Evolutionary conservation across 1,140 invertebrate genomes (phyloP), one percentile per base, ranked within the genome.

Genomic region (Drosophila kurseongensis): DNA sequence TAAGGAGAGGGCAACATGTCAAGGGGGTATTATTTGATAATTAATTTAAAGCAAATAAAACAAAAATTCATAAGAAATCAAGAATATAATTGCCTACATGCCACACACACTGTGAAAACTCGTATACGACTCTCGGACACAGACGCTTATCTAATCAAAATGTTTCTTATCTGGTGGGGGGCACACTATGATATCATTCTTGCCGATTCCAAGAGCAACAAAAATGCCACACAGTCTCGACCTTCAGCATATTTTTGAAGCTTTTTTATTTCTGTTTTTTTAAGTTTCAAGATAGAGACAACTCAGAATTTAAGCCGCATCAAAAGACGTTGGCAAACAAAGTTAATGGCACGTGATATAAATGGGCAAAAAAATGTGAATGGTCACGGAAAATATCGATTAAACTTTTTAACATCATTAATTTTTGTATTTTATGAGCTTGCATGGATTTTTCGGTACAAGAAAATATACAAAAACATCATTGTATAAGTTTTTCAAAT

Each of bases 131-230:
- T 51, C 35, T 52, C 47, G 60, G 50, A 16, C 65, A 66, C 61
- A 66, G 38, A 66, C 68, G 42, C 80, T 80, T 83, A 83, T 83
- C 80, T 83, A 79, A 83, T 83, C 60, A 55, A 65, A 76, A 71
- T 83, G 69, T 84, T 83, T 83, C 75, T 77, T 88, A 88, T 88
- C 83, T 89, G 55, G 36, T 45, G 42, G 61, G 57, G 35, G 56
- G 60, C 65, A 63, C 56, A 85, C 60, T 83, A 88, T 88, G 83
- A 88, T 88, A 89, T 88, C 83, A 88, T 88, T 80, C 56, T 65
- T 55, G 54, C 23, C 35, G 52, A 57, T 38, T 69, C 65, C 18
- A 69, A 69, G 27, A 69, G 65, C 65, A 56, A 66, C 56, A 59
- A 61, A 38, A 60, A 65, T 59, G 55, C 58, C 58, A 45, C 79